Conservation (phyloP, 2,888 invertebrate genomes). For the Pristionchus japonicus region DNA sequence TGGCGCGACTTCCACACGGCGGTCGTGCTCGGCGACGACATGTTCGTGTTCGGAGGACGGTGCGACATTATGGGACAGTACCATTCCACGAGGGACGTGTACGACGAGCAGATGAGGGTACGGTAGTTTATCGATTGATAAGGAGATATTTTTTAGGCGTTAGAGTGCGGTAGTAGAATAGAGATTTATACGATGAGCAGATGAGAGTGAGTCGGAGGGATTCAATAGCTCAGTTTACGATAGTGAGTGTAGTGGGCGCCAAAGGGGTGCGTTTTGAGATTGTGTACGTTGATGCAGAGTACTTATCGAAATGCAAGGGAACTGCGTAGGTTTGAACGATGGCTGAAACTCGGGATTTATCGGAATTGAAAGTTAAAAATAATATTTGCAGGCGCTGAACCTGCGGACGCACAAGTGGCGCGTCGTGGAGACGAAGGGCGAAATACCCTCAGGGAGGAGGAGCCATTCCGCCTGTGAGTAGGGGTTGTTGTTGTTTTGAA, state of each 20-base stretch:
- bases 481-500: too few relatives aligned
- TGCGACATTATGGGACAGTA: conserved; percentile 80
- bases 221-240: background rate
- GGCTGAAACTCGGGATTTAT: too few relatives aligned
- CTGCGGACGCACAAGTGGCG: conserved; percentile 84
- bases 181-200: conserved; percentile 83
- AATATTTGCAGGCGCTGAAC: conserved; percentile 79
- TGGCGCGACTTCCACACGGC: conserved; percentile 92
- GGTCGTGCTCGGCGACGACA: conserved; percentile 84
- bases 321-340: background rate
- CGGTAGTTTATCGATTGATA: background rate
- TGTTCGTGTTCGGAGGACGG: conserved; percentile 92
- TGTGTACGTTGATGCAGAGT: background rate
- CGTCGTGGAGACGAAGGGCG: conserved; percentile 79
- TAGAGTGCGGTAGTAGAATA: background rate
- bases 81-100: conserved; percentile 82
- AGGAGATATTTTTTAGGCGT: too few relatives aligned
- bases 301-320: background rate
- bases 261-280: conserved; percentile 52
- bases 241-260: too few relatives aligned
- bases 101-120: conserved; percentile 78
- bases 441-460: conserved; percentile 84
- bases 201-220: too few relatives aligned
- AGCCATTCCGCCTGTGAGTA: conserved; percentile 91
- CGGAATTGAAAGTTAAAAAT: background rate